A percentile compares a stretch with the other conserved stretches of the same genome.
These are phyloP conservation scores for Malurus leucopterus DNA, from an alignment of 2,797 vertebrate genomes.

Conservation along the genomic window DNA sequence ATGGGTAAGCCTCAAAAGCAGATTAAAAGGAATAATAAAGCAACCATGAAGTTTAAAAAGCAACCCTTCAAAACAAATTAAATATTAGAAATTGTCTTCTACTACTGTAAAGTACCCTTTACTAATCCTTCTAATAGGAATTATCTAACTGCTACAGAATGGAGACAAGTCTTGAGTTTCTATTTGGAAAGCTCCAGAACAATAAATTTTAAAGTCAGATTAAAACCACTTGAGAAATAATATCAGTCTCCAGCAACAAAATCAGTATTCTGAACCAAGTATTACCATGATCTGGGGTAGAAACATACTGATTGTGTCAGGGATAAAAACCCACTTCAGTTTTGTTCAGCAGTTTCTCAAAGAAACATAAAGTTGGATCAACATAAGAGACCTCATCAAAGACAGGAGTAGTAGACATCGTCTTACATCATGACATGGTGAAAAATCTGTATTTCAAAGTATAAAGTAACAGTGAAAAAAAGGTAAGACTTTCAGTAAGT, in stretches of 20 bases:
- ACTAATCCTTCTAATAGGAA: background rate
- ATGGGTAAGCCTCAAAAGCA: background rate
- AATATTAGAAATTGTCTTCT: background rate
- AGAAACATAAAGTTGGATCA: background rate
- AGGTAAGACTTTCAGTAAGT: background rate
- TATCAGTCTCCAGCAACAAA: background rate
- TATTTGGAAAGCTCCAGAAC: background rate
- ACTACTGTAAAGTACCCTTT: background rate
- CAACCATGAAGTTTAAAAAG: background rate
- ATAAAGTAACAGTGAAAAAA: background rate
- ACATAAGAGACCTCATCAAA: background rate
- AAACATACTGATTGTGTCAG: background rate
- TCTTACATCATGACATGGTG: background rate
- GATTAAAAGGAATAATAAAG: background rate
- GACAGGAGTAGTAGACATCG: background rate
- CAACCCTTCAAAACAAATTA: background rate
- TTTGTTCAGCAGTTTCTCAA: background rate
- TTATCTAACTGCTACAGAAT: background rate
- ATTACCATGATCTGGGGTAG: background rate
- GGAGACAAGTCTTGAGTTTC: background rate
- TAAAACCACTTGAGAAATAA: background rate
- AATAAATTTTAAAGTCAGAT: background rate
- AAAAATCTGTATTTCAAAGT: background rate
- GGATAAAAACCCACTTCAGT: background rate
- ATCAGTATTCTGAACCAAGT: background rate